Conservation (phyloP, 2,113 vertebrate genomes). For the Dipodomys stephensi region DNA sequence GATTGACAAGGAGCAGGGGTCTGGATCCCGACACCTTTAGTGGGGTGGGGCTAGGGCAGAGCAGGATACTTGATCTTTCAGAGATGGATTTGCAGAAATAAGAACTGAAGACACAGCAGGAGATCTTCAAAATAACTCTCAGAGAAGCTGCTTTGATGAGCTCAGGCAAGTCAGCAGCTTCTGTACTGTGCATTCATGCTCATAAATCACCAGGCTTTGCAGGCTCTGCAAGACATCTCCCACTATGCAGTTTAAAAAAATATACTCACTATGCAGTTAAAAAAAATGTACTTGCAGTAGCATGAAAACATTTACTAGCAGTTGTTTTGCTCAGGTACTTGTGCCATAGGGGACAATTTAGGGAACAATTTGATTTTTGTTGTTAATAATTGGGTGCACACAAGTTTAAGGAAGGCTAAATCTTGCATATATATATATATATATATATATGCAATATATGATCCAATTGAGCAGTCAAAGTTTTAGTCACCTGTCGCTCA, state of each 20-base stretch:
- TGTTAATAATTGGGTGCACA: constrained; percentile 25
- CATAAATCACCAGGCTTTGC: constrained; percentile 70
- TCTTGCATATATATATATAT: neutral
- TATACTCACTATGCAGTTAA: neutral
- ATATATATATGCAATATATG: too few species aligned
- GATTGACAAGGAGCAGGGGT: constrained; percentile 34
- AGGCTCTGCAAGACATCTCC: constrained; percentile 52
- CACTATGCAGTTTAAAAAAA: constrained; percentile 21
- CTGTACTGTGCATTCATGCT: neutral
- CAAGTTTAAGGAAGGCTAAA: neutral
- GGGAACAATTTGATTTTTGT: constrained; percentile 39
- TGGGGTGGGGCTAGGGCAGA: neutral
- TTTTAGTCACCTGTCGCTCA: too few species aligned
- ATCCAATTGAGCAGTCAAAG: too few species aligned
- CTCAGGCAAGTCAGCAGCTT: constrained; percentile 56
- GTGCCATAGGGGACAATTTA: constrained; percentile 44
- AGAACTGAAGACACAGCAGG: constrained; percentile 61
- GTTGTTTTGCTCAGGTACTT: constrained; percentile 27
- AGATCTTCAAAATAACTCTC: constrained; percentile 63
- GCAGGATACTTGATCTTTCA: constrained; percentile 32
- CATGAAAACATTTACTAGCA: neutral
- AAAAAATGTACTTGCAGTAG: constrained; percentile 38
- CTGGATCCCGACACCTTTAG: constrained; percentile 42
- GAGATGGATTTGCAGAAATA: constrained; percentile 53
- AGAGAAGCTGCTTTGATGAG: constrained; percentile 74